A percentile compares a stretch with the other conserved stretches of the same genome.
These are phyloP conservation scores for Petrolisthes cinctipes DNA, from an alignment of 2,888 invertebrate genomes.

Conservation along the genomic window DNA sequence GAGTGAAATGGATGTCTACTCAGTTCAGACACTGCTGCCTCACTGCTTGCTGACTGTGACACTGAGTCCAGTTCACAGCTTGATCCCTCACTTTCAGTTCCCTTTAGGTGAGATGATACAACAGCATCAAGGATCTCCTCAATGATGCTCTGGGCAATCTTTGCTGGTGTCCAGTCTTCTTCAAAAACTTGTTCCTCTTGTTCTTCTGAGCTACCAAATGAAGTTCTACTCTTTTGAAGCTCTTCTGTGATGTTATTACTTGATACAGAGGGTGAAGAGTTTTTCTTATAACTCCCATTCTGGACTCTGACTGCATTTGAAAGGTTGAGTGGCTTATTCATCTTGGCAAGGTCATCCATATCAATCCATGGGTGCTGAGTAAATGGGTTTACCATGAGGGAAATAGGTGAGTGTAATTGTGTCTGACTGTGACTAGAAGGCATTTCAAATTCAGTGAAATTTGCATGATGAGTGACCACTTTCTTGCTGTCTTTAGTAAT, in stretches of 20 bases:
- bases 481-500: constrained; percentile 71
- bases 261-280: background rate
- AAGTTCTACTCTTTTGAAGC: background rate
- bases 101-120: constrained; percentile 66
- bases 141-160: constrained; percentile 74
- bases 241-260: constrained; percentile 24
- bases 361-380: constrained; percentile 66
- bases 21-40: constrained; percentile 66
- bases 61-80: constrained; percentile 46
- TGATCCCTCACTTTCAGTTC: constrained; percentile 48
- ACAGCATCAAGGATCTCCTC: constrained; percentile 75
- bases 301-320: constrained; percentile 49
- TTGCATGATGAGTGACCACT: constrained; percentile 71
- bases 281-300: constrained; percentile 53
- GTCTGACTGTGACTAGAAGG: constrained; percentile 71
- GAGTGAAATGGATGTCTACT: constrained; percentile 82
- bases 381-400: constrained; percentile 79
- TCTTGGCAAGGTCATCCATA: constrained; percentile 65
- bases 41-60: constrained; percentile 49
- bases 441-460: constrained; percentile 71
- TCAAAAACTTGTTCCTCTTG: constrained; percentile 54
- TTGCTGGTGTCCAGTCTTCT: constrained; percentile 66
- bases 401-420: constrained; percentile 73
- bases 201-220: constrained; percentile 11
- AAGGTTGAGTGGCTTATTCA: constrained; percentile 55